Percentiles rank a stretch among this genome's conserved stretches.
Conservation (phyloP, 2,797 vertebrate genomes). For the Lutjanus campechanus region DNA sequence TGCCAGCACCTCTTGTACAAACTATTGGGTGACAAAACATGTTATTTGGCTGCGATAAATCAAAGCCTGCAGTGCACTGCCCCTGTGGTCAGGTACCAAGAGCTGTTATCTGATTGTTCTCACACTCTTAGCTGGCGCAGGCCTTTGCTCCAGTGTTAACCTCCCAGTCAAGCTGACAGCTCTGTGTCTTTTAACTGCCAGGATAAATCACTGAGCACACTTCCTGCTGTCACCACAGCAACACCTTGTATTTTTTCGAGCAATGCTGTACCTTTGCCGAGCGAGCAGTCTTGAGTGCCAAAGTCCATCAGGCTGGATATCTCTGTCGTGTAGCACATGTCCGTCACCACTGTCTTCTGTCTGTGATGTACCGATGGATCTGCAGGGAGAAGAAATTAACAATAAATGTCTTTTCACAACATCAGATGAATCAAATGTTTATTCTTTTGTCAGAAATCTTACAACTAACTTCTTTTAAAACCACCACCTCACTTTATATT, state of each 20-base stretch:
- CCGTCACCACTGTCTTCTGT: slow-evolving; percentile 83
- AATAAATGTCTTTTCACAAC: background rate
- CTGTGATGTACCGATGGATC: slow-evolving; percentile 82
- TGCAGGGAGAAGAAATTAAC: slow-evolving; percentile 51
- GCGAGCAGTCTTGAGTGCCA: slow-evolving; percentile 84
- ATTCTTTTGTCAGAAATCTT: slow-evolving; percentile 1
- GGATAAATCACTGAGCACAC: slow-evolving; percentile 66
- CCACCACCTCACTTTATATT: too few relatives aligned
- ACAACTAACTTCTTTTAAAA: too few relatives aligned
- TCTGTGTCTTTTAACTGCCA: slow-evolving; percentile 67
- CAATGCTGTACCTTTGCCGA: slow-evolving; percentile 83
- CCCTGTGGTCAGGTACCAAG: slow-evolving; percentile 22
- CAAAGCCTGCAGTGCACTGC: slow-evolving; percentile 40
- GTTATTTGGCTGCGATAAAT: slow-evolving; percentile 40
- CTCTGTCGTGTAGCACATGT: slow-evolving; percentile 86
- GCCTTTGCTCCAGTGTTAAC: slow-evolving; percentile 59
- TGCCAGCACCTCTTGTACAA: background rate
- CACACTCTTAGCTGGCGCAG: slow-evolving; percentile 38
- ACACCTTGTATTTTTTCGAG: slow-evolving; percentile 53
- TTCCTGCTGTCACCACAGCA: slow-evolving; percentile 74
- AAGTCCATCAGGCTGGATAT: slow-evolving; percentile 88
- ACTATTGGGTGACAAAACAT: slow-evolving; percentile 34
- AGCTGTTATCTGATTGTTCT: slow-evolving; percentile 68
- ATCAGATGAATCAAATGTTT: slow-evolving; percentile 7
- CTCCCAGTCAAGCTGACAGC: slow-evolving; percentile 62